phyloP scores from a whole-genome alignment of 2,888 invertebrate species.

The Euproctis similis region DNA sequence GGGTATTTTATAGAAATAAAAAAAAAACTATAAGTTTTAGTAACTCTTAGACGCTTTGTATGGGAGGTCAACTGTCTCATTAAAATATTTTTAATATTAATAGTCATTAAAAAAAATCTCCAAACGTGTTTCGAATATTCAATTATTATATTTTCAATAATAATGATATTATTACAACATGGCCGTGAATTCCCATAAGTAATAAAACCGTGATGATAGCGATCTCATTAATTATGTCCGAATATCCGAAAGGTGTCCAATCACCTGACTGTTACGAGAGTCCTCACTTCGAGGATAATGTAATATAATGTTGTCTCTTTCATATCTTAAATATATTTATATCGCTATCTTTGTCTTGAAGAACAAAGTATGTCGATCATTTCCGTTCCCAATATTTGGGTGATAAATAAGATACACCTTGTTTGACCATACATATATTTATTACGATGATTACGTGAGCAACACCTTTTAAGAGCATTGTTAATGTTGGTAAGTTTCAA shows the following conservation, averaged over 20 bases:
- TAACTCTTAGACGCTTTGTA: no score
- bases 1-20: no score
- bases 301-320: slow-evolving; percentile 13
- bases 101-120: no score
- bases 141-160: no score
- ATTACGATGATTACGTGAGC: slow-evolving; percentile 6
- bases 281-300: slow-evolving; percentile 11
- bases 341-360: slow-evolving; percentile 22
- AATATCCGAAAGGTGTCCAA: slow-evolving; percentile 19
- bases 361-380: slow-evolving; percentile 30
- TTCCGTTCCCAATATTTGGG: slow-evolving; percentile 38
- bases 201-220: slow-evolving; percentile 5
- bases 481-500: no score
- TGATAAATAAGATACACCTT: slow-evolving; percentile 24
- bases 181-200: no score
- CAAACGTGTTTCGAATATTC: no score
- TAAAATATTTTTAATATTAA: no score
- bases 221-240: slow-evolving; percentile 7
- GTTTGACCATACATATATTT: slow-evolving; percentile 13
- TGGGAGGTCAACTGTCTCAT: no score
- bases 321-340: slow-evolving; percentile 8
- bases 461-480: slow-evolving; percentile 6
- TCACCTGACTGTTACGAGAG: slow-evolving; percentile 15
- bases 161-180: no score
- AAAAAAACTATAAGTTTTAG: no score